Conservation (phyloP, 2,888 invertebrate species). For the Oasisia sp. region DNA sequence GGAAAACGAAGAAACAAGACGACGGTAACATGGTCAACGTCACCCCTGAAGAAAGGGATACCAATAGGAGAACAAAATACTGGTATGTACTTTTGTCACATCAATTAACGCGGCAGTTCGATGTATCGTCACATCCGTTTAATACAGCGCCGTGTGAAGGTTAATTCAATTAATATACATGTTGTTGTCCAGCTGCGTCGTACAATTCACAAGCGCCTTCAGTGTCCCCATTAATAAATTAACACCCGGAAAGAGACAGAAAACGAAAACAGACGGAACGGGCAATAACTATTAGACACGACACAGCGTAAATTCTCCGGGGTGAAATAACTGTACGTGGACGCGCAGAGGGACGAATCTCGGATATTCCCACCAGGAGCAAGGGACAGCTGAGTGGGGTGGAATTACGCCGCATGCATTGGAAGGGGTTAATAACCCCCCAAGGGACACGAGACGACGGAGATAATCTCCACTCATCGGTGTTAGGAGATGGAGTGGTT, state of each 20-base stretch:
- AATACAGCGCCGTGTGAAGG: too few relatives aligned
- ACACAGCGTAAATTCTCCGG: not conserved
- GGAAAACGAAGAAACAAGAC: too few relatives aligned
- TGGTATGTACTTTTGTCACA: too few relatives aligned
- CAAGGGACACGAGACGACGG: not conserved
- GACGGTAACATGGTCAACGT: too few relatives aligned
- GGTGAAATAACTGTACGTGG: not conserved
- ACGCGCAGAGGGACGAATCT: not conserved
- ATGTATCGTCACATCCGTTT: too few relatives aligned
- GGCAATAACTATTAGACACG: not conserved
- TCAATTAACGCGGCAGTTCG: too few relatives aligned
- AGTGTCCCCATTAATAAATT: not conserved
- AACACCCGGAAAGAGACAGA: not conserved
- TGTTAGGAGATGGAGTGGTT: not conserved
- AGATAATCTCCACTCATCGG: not conserved
- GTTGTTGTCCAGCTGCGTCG: not conserved
- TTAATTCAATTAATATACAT: too few relatives aligned
- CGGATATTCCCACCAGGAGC: not conserved
- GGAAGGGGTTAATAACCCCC: conserved; percentile 17
- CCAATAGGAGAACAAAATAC: too few relatives aligned
- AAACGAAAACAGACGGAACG: not conserved
- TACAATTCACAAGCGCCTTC: not conserved
- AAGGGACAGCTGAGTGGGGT: not conserved
- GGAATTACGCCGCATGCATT: not conserved
- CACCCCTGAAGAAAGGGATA: too few relatives aligned